These are phyloP conservation scores for Forpus xanthops DNA, from an alignment of 2,797 vertebrate genomes.

Conservation along the genomic window DNA sequence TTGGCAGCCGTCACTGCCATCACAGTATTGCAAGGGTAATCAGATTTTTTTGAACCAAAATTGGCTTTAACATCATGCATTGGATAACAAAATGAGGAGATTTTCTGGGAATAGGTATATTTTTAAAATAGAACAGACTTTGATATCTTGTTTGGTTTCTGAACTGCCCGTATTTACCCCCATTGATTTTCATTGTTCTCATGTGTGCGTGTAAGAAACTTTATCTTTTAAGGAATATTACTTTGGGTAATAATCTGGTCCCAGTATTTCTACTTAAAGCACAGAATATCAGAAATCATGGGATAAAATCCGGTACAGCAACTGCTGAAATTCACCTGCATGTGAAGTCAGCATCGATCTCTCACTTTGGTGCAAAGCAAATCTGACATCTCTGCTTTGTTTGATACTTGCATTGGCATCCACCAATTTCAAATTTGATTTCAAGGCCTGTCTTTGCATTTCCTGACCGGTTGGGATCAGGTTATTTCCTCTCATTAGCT, in stretches of 20 bases:
- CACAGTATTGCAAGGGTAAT: not conserved
- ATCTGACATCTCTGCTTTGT: not conserved
- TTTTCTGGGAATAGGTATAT: not conserved
- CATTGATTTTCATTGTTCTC: not conserved
- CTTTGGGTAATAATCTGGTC: not conserved
- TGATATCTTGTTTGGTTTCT: not conserved
- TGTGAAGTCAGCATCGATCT: not conserved
- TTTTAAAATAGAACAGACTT: not conserved
- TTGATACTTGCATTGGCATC: not conserved
- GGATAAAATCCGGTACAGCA: not conserved
- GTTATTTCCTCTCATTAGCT: not conserved
- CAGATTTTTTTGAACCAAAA: not conserved
- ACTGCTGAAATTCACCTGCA: not conserved
- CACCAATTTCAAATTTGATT: not conserved
- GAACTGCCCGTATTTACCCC: not conserved
- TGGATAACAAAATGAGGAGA: not conserved
- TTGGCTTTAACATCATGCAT: not conserved
- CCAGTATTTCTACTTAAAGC: not conserved
- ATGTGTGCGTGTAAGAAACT: not conserved
- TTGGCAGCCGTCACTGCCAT: not conserved
- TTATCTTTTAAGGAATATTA: not conserved
- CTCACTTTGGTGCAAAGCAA: not conserved
- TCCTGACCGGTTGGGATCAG: not conserved
- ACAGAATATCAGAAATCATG: not conserved
- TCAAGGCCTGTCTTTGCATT: not conserved